Conservation (phyloP, 2,113 vertebrate genomes). For the Setophaga coronata region DNA sequence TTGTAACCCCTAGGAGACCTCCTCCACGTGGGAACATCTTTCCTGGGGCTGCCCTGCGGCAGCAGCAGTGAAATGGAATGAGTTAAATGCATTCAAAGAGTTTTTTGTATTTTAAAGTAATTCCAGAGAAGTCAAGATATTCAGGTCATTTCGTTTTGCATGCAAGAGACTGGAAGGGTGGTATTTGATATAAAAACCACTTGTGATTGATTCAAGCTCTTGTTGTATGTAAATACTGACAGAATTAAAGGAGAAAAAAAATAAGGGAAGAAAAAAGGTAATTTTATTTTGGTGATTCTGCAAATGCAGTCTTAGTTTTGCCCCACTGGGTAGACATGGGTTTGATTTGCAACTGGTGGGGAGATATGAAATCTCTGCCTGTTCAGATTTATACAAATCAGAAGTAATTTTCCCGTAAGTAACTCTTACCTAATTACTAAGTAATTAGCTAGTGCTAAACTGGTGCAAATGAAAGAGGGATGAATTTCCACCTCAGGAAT, state of each 20-base stretch:
- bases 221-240: slow-evolving; percentile 69
- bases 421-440: too few species aligned
- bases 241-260: slow-evolving; percentile 55
- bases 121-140: not conserved
- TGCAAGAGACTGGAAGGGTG: not conserved
- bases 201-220: slow-evolving; percentile 26
- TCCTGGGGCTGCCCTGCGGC: not conserved
- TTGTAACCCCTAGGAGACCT: not conserved
- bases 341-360: not conserved
- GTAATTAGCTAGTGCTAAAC: not conserved
- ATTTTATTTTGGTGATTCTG: slow-evolving; percentile 63
- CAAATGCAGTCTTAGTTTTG: not conserved
- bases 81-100: slow-evolving; percentile 17
- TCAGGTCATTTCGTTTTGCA: not conserved
- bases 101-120: slow-evolving; percentile 15
- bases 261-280: slow-evolving; percentile 44
- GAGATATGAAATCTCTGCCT: not conserved
- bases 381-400: not conserved
- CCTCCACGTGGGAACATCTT: slow-evolving; percentile 18
- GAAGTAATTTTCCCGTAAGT: not conserved
- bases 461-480: not conserved
- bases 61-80: not conserved
- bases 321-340: not conserved
- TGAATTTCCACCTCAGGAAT: not conserved
- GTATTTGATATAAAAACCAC: not conserved